Evolutionary conservation across 1,140 invertebrate species (phyloP), one percentile per base, ranked within the genome.

Genomic region (Listronotus oregonensis): DNA sequence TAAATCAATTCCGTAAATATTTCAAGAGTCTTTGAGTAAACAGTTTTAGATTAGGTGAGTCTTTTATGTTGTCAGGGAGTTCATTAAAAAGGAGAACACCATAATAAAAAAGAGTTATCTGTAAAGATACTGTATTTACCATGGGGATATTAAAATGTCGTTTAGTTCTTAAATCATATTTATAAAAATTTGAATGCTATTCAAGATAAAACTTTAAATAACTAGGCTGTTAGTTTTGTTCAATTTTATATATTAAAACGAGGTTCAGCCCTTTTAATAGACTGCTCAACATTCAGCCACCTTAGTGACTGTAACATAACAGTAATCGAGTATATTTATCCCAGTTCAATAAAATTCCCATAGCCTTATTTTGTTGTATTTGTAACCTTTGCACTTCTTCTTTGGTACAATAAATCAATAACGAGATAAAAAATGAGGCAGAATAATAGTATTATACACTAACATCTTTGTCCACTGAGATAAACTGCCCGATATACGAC

Each of bases 1-100:
- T 27, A 27, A 27, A 27, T 27, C 21, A 27, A 27, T 27, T 27
- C 5, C 21, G 21, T 27, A 27, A 27, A 27, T 27, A 27, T 3
- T 27, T 1, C 5, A 27, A 27, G 5, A 27, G 21, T 27, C 21
- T 27, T 27, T 27, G 1, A 5, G 1, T 27, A 5, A 27, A 27
- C 1, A 5, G 1, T 27, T 27, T 27, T 3, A 27, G 21, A 5
- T 27, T 5, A 27, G 21, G 5, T 1, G 21, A 1, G 21, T 27
- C 1, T 27, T 27, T 27, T 27, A 27, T 27, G 21, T 27, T 27
- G 5, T 27, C 70, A 27, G 21, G 21, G 2, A 27, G 21, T 27
- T 27, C 21, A 27, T 27, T 27, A 27, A 27, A 27, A 69, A 14
- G 62, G 55, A 43, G 68, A 67, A 31, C 66, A 27, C 21, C 21